These are phyloP conservation scores for Psilopogon haemacephalus DNA, from an alignment of 2,113 vertebrate genomes.

Conservation along the genomic window DNA sequence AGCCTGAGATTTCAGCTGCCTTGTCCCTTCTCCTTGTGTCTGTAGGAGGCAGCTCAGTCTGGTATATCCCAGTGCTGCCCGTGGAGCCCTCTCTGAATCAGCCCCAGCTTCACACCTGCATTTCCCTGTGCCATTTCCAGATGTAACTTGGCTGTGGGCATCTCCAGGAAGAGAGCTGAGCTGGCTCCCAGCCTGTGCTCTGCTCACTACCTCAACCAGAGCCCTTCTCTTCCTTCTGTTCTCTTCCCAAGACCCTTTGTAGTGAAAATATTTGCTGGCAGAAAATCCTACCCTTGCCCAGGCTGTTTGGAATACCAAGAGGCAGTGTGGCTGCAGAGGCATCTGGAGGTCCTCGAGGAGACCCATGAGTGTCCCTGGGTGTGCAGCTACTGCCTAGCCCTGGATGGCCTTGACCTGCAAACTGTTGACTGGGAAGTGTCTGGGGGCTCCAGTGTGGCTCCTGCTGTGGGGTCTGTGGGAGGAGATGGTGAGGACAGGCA, in stretches of 20 bases:
- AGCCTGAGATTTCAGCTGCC: not conserved
- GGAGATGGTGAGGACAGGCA: not conserved
- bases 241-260: not conserved
- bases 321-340: not conserved
- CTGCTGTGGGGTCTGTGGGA: not conserved
- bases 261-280: not conserved
- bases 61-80: accelerated
- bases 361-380: not conserved
- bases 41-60: not conserved
- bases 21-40: not conserved
- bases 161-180: not conserved
- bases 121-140: not conserved
- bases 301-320: not conserved
- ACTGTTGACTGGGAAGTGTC: accelerated
- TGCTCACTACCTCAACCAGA: not conserved
- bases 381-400: not conserved
- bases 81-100: not conserved
- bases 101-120: not conserved
- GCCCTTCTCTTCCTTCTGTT: not conserved
- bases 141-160: accelerated
- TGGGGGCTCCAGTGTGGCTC: not conserved
- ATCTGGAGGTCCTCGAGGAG: not conserved
- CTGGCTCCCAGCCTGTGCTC: not conserved
- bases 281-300: not conserved
- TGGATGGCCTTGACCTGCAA: not conserved